Percentiles rank a stretch among this genome's conserved stretches.
Conservation (phyloP, 2,888 invertebrate genomes). For the Cheilosia scutellata region DNA sequence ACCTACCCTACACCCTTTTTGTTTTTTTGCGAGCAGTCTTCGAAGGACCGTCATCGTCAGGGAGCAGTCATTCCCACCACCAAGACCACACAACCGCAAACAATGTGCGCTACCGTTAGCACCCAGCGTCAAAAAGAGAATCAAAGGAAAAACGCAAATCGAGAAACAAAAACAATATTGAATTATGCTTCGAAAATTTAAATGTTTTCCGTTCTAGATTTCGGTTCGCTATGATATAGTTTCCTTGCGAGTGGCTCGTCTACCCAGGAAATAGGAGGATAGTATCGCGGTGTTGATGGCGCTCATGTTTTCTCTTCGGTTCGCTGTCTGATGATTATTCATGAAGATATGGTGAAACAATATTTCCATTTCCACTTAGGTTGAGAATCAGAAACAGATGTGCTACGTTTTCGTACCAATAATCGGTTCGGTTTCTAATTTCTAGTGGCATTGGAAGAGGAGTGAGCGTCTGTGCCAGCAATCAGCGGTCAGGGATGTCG, state of each 20-base stretch:
- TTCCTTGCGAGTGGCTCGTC: neutral
- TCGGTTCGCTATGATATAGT: neutral
- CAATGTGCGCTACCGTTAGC: constrained; percentile 9
- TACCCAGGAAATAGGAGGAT: neutral
- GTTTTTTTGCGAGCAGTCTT: neutral
- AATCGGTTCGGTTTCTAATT: neutral
- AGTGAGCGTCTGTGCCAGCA: neutral
- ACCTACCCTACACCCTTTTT: neutral
- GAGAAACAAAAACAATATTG: constrained; percentile 54
- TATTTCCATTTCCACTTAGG: constrained; percentile 35
- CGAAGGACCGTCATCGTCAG: constrained; percentile 16
- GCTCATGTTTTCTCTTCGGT: constrained; percentile 27
- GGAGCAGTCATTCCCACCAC: neutral
- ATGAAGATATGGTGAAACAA: constrained; percentile 40
- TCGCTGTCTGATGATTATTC: constrained; percentile 46
- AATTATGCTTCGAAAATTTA: constrained; percentile 58
- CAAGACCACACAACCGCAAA: neutral
- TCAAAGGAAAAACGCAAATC: constrained; percentile 5
- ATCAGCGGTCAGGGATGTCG: too few relatives aligned
- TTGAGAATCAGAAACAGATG: constrained; percentile 36
- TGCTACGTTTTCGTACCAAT: constrained; percentile 40
- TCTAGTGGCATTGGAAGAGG: neutral
- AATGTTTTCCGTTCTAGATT: constrained; percentile 55
- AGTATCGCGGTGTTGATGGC: neutral
- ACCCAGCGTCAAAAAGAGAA: constrained; percentile 4